Percentiles rank a stretch among this genome's conserved stretches.
Conservation (phyloP, 2,113 vertebrate genomes). For the Chascanopsetta lugubris region DNA sequence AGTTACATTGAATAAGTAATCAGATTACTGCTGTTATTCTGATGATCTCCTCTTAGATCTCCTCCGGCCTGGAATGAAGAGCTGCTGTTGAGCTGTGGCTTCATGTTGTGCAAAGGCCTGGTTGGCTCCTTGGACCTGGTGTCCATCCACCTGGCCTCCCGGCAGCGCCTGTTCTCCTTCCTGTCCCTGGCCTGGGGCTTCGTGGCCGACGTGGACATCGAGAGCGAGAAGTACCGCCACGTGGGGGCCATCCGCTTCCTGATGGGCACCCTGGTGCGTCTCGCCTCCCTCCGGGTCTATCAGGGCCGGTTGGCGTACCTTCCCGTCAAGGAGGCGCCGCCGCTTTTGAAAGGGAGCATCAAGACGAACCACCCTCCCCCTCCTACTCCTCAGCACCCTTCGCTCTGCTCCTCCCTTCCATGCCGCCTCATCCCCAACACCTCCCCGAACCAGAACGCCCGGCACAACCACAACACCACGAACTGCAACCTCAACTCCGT, state of each 20-base stretch:
- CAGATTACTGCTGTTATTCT: not conserved
- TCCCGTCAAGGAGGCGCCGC: conserved; percentile 51
- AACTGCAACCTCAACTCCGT: conserved; percentile 54
- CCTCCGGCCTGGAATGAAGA: conserved; percentile 85
- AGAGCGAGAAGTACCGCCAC: conserved; percentile 91
- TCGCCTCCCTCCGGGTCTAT: conserved; percentile 79
- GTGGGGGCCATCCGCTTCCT: conserved; percentile 90
- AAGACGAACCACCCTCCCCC: conserved; percentile 9
- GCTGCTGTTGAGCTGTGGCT: conserved; percentile 88
- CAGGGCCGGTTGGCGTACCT: conserved; percentile 89
- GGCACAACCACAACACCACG: conserved; percentile 24
- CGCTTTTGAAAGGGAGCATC: conserved; percentile 32
- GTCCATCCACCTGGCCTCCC: conserved; percentile 82
- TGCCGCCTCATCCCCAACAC: conserved; percentile 48
- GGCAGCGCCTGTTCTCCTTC: conserved; percentile 85
- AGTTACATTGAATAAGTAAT: not conserved
- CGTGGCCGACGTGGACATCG: conserved; percentile 92
- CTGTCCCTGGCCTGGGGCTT: conserved; percentile 94
- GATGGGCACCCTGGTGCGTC: conserved; percentile 86
- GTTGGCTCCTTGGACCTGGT: conserved; percentile 87
- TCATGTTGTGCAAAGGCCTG: conserved; percentile 88
- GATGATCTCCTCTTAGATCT: conserved; percentile 74
- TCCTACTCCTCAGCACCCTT: conserved; percentile 44
- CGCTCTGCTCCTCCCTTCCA: conserved; percentile 57
- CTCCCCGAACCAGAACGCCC: conserved; percentile 31